Evolutionary conservation across 2,113 vertebrate species (phyloP).

Genomic region (Emydura subglobosa): DNA sequence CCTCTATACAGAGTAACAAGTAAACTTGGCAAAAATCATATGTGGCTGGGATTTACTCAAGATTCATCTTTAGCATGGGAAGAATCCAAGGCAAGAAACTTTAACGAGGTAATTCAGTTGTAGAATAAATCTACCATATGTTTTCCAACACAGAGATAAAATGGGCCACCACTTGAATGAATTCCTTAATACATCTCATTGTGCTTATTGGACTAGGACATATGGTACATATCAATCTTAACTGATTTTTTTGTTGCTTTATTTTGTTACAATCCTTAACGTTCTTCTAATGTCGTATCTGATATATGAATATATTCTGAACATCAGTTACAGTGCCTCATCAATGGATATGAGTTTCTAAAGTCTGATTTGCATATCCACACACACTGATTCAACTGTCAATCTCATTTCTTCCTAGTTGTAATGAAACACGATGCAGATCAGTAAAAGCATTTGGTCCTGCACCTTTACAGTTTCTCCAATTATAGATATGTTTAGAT

Average conservation of each 20-base stretch:
- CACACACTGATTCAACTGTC: neutral
- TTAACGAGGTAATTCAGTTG: neutral
- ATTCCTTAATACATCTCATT: slow-evolving; percentile 5
- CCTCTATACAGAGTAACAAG: neutral
- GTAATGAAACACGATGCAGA: slow-evolving; percentile 37
- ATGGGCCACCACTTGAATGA: neutral
- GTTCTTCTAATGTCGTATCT: neutral
- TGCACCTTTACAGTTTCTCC: neutral
- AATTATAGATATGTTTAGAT: slow-evolving; percentile 26
- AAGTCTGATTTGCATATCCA: neutral
- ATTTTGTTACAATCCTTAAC: slow-evolving; percentile 36
- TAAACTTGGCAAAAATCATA: neutral
- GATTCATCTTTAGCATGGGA: neutral
- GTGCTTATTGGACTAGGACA: slow-evolving; percentile 21
- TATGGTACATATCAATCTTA: neutral
- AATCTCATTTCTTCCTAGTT: slow-evolving; percentile 25
- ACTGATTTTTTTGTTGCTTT: slow-evolving; percentile 29
- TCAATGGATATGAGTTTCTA: slow-evolving; percentile 9
- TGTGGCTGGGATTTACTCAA: neutral
- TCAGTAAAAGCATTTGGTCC: slow-evolving; percentile 10
- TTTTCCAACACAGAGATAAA: neutral
- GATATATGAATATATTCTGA: slow-evolving; percentile 1
- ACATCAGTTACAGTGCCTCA: neutral
- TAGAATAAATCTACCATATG: neutral
- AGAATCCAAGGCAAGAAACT: neutral